Evolutionary conservation across 2,113 vertebrate species (phyloP), one percentile per base, ranked within the genome.

Genomic region (Pseudois nayaur): DNA sequence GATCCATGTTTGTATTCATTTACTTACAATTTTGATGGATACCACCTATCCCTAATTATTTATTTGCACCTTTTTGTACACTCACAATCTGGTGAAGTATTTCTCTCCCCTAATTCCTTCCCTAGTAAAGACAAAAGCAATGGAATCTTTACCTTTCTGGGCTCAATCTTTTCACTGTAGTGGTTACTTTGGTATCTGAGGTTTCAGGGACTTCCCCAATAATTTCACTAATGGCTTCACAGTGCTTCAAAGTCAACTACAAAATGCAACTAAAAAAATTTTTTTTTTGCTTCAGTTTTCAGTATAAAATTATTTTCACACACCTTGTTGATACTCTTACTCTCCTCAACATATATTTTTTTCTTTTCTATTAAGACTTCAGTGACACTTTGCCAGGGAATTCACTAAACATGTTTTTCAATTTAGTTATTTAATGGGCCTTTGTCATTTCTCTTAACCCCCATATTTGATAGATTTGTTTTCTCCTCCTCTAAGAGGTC

Each of bases 391-490:
- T 95, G 90, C 16, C 54, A 91, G 84, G n/a, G n/a, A 21, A 91
- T 96, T 95, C 89, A 96, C 29, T 86, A 93, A 93, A n/a, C 71
- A 3, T 71, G 62, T 92, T 92, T 94, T 90, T 96, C 52, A 94
- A 79, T 79, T 85, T 81, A 91, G 78, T 71, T 97, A 84, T 15
- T 87, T 87, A 95, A 50, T 64, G 40, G 40, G 16, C 16, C 33
- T 93, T 94, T 95, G 74, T 86, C 88, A 97, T 33, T 92, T 94
- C 78, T 96, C 82, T 50, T 91, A 86, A 29, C 33, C 50, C 79
- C 50, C 50, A 91, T 50, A 95, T 95, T 74, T 85, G 71, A 88
- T 91, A 19, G 48, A 57, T 91, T 94, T 52, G 17, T 79, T 67
- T 96, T 88, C 45, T 13, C 29, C 31, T 81, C 31, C 33, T 17